Evolutionary conservation across 2,113 vertebrate genomes (phyloP).

Genomic region (Nettapus auritus): DNA sequence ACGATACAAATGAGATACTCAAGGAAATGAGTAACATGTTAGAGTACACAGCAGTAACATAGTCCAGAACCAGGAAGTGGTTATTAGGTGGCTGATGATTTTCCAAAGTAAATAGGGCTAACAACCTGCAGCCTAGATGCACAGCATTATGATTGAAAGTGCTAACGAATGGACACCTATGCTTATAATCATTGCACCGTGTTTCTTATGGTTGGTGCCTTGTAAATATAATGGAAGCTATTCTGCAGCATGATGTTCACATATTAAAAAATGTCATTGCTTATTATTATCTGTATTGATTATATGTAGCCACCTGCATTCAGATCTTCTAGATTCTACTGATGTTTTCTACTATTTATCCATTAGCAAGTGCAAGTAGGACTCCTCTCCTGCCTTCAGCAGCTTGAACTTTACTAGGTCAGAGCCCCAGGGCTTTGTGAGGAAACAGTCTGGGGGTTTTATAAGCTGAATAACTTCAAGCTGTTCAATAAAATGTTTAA

Average conservation of each 20-base stretch:
- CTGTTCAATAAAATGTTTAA: constrained; percentile 44
- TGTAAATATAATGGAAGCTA: constrained; percentile 5
- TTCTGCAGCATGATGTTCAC: neutral
- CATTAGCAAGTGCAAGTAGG: constrained; percentile 2
- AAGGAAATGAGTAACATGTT: neutral
- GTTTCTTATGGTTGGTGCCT: neutral
- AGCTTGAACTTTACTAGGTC: constrained; percentile 54
- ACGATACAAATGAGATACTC: neutral
- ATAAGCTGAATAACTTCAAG: constrained; percentile 47
- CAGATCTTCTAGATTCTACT: constrained; percentile 33
- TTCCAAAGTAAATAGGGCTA: neutral
- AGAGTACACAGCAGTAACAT: neutral
- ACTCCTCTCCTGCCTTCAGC: constrained; percentile 8
- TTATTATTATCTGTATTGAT: constrained; percentile 55
- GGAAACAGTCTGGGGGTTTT: constrained; percentile 37
- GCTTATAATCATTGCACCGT: neutral
- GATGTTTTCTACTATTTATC: constrained; percentile 25
- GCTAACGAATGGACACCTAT: neutral
- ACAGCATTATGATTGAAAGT: neutral
- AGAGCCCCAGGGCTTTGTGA: constrained; percentile 31
- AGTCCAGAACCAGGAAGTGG: neutral
- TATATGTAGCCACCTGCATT: neutral
- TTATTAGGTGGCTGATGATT: neutral
- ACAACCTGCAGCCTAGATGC: neutral
- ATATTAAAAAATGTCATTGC: constrained; percentile 31